Evolutionary conservation across 1,140 invertebrate species (phyloP).

Genomic region (Drosophila lacertosa): DNA sequence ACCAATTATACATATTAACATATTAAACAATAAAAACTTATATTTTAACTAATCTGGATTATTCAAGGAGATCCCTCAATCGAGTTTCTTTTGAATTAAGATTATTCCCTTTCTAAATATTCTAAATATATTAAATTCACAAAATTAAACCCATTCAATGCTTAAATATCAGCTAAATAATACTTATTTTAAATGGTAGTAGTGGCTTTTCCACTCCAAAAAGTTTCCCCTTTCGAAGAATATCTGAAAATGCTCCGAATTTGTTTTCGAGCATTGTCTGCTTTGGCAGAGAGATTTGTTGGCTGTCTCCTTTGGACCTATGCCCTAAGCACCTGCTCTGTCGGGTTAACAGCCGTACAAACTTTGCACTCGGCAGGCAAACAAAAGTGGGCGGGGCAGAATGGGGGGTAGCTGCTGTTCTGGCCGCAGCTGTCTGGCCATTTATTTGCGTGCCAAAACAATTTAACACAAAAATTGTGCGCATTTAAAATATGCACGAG

Average conservation of each 20-base stretch:
- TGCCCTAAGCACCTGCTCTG: slow-evolving; percentile 36
- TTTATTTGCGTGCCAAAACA: slow-evolving; percentile 83
- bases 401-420: background rate
- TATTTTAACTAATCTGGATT: too few species aligned
- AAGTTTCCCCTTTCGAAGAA: slow-evolving; percentile 2
- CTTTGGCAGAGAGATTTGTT: slow-evolving; percentile 68
- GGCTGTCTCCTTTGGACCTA: slow-evolving; percentile 52
- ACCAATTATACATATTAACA: too few species aligned
- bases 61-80: too few species aligned
- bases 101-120: too few species aligned
- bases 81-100: too few species aligned
- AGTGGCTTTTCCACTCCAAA: background rate
- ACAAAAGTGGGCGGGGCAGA: background rate
- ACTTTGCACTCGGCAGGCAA: slow-evolving; percentile 54
- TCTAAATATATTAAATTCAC: too few species aligned
- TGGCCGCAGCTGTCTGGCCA: slow-evolving; percentile 64
- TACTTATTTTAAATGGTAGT: too few species aligned
- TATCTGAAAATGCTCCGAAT: background rate
- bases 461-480: slow-evolving; percentile 81
- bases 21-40: too few species aligned
- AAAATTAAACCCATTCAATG: too few species aligned
- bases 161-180: too few species aligned
- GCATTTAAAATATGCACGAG: slow-evolving; percentile 78
- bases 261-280: slow-evolving; percentile 40
- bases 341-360: slow-evolving; percentile 67